Conservation (phyloP, 2,113 vertebrate genomes). For the Toxotes jaculatrix region DNA sequence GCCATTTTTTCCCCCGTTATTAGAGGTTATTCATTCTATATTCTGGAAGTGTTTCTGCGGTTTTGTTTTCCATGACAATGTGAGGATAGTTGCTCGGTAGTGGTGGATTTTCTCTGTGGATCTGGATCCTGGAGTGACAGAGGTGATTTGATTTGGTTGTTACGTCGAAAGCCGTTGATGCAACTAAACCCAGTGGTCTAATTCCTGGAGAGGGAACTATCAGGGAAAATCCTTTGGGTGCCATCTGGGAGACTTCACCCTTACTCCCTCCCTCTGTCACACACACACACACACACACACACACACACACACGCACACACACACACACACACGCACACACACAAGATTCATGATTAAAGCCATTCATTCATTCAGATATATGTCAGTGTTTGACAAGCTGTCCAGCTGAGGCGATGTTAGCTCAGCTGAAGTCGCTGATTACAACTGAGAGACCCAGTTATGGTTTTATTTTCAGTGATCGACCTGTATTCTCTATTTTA, state of each 20-base stretch:
- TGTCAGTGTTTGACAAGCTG: conserved; percentile 76
- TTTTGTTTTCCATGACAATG: not conserved
- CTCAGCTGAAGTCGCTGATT: conserved; percentile 71
- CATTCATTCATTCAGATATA: conserved; percentile 75
- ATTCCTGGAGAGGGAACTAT: conserved; percentile 79
- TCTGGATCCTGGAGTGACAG: conserved; percentile 40
- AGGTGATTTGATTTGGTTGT: conserved; percentile 77
- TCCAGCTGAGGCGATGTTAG: conserved; percentile 74
- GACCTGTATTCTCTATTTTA: conserved; percentile 54
- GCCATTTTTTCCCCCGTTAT: not conserved
- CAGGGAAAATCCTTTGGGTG: conserved; percentile 76
- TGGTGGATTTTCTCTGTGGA: conserved; percentile 15
- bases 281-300: conserved; percentile 39
- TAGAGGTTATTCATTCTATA: not conserved
- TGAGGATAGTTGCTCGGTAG: not conserved
- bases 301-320: conserved; percentile 36
- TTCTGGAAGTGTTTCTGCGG: not conserved
- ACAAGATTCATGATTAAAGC: conserved; percentile 68
- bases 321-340: conserved; percentile 33
- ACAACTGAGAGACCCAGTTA: conserved; percentile 66
- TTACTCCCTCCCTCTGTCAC: not conserved
- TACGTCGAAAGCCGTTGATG: conserved; percentile 65
- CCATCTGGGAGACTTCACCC: conserved; percentile 78
- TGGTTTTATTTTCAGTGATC: conserved; percentile 36
- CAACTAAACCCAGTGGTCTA: conserved; percentile 78